These are phyloP conservation scores for Falco novaeseelandiae DNA, from an alignment of 2,797 vertebrate genomes.

Conservation along the genomic window DNA sequence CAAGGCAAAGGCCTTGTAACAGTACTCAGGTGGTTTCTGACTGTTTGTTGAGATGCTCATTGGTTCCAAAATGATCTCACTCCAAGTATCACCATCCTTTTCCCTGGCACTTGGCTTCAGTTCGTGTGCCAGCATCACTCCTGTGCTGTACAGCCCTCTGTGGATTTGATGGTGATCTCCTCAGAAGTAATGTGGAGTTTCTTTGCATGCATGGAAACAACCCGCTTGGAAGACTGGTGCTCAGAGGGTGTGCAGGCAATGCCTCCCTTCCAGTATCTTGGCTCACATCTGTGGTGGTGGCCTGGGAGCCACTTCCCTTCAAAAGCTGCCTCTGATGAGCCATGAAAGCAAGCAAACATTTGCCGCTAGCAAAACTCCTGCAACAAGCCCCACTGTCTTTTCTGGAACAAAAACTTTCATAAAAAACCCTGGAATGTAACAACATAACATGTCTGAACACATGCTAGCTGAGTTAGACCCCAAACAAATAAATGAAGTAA, in stretches of 20 bases:
- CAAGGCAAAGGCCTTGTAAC: neutral
- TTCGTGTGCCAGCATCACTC: neutral
- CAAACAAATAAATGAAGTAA: neutral
- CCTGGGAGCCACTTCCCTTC: neutral
- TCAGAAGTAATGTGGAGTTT: neutral
- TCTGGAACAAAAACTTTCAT: neutral
- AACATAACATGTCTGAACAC: neutral
- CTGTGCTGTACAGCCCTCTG: neutral
- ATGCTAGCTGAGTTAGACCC: neutral
- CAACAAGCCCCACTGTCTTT: neutral
- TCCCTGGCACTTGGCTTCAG: neutral
- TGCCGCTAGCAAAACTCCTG: neutral
- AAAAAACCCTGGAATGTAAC: fast-evolving
- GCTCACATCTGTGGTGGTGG: neutral
- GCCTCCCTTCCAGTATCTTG: neutral
- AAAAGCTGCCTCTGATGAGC: neutral
- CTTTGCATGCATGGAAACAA: neutral
- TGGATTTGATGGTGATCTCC: neutral
- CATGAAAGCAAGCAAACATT: neutral
- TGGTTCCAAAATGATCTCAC: neutral
- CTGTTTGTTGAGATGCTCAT: neutral
- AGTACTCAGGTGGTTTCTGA: neutral
- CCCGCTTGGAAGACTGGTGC: neutral
- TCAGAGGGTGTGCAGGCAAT: neutral
- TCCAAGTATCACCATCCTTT: neutral